Conservation (phyloP, 2,113 vertebrate species). For the Chionis minor region DNA sequence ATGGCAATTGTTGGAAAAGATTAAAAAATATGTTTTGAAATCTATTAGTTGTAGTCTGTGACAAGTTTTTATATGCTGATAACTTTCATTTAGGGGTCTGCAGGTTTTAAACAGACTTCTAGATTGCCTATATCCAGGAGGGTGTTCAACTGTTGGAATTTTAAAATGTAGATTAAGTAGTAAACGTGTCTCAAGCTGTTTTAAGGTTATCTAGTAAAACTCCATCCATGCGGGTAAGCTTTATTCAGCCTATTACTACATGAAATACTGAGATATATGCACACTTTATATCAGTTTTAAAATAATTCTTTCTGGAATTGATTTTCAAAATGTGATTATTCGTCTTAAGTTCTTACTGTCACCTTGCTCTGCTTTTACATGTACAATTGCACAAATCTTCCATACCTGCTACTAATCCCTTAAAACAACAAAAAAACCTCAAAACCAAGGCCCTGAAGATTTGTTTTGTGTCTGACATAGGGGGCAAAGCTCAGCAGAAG, state of each 20-base stretch:
- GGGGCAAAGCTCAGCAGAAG: slow-evolving; percentile 69
- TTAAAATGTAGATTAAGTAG: neutral
- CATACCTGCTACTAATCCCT: neutral
- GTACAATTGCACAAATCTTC: neutral
- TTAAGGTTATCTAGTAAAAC: neutral
- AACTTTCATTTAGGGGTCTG: neutral
- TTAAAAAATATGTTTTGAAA: neutral
- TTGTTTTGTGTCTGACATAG: slow-evolving; percentile 20
- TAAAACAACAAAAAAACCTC: neutral
- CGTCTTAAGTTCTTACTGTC: neutral
- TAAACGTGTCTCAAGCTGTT: neutral
- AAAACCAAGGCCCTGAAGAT: neutral
- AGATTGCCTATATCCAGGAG: neutral
- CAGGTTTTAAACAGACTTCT: neutral
- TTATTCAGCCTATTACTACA: neutral
- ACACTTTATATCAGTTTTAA: neutral
- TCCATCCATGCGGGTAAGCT: neutral
- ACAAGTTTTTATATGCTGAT: neutral
- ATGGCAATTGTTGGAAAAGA: neutral
- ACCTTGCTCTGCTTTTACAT: neutral
- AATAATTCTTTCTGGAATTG: neutral
- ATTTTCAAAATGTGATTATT: neutral
- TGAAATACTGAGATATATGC: neutral
- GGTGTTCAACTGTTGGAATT: neutral
- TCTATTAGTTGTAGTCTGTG: neutral